A percentile compares a stretch with the other conserved stretches of the same genome.
These are phyloP conservation scores for Nemoura dubitans DNA, from an alignment of 2,888 invertebrate genomes.

Conservation along the genomic window DNA sequence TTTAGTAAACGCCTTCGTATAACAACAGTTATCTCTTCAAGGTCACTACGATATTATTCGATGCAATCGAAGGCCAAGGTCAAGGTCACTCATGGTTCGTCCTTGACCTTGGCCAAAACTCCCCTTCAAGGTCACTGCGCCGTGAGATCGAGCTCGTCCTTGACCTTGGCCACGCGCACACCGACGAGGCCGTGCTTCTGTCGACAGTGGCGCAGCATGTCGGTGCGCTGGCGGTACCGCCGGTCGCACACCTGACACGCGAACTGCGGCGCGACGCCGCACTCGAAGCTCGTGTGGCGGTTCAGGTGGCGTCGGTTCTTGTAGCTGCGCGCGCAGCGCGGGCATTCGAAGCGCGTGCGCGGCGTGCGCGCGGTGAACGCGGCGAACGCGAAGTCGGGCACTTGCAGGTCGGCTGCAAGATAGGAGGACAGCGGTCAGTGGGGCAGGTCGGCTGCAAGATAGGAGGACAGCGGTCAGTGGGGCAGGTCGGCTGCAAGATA, in stretches of 20 bases:
- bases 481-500: background rate
- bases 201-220: slow-evolving; percentile 35
- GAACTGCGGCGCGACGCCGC: slow-evolving; percentile 39
- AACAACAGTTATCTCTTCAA: no score
- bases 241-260: slow-evolving; percentile 42
- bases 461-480: background rate
- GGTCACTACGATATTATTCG: no score
- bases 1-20: no score
- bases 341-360: slow-evolving; percentile 33
- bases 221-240: slow-evolving; percentile 44
- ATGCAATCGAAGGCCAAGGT: no score
- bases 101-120: no score
- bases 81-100: no score
- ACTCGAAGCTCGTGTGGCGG: slow-evolving; percentile 25
- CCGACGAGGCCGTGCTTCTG: slow-evolving; percentile 8
- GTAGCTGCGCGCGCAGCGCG: slow-evolving; percentile 20
- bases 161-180: no score
- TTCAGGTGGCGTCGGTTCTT: slow-evolving; percentile 10
- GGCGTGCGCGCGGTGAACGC: no score
- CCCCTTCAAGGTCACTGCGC: no score
- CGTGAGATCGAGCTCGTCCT: no score
- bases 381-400: background rate
- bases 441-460: background rate
- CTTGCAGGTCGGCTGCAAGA: background rate
- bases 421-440: background rate